These are phyloP conservation scores for Coenonympha arcania DNA, from an alignment of 2,888 invertebrate species.

Conservation along the genomic window DNA sequence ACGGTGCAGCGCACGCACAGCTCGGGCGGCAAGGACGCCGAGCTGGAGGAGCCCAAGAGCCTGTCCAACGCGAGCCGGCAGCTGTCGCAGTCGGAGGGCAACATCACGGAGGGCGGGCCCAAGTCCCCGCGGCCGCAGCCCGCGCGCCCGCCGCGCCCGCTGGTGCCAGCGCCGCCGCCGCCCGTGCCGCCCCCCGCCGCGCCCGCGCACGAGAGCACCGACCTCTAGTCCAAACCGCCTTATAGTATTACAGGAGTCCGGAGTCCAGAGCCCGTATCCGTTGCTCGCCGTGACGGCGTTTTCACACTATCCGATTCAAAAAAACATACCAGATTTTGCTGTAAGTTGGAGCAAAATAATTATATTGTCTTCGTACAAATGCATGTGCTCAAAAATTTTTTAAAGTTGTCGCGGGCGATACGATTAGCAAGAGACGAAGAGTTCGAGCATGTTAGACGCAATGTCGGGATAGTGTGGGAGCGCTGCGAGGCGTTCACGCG, in stretches of 20 bases:
- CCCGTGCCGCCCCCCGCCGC: constrained; percentile 45
- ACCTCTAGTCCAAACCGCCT: constrained; percentile 45
- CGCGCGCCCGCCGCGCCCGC: constrained; percentile 47
- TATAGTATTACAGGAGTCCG: constrained; percentile 7
- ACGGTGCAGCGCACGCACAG: constrained; percentile 67
- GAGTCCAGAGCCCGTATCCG: constrained; percentile 1
- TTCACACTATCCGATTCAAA: neutral
- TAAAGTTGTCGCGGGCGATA: too few species aligned
- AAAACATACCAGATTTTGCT: neutral
- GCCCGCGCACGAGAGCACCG: constrained; percentile 41
- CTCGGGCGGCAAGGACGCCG: constrained; percentile 61
- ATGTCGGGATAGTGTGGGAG: neutral
- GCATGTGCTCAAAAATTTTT: too few species aligned
- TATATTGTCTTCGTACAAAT: too few species aligned
- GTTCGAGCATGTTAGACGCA: neutral
- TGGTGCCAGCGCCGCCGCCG: constrained; percentile 55
- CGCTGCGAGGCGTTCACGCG: neutral
- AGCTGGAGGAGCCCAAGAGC: constrained; percentile 55
- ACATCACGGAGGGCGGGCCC: constrained; percentile 72
- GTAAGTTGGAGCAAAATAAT: too few species aligned
- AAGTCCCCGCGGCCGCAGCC: constrained; percentile 44
- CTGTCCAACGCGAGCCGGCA: constrained; percentile 58
- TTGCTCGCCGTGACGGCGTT: neutral
- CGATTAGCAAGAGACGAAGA: too few species aligned
- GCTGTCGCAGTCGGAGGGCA: constrained; percentile 76